Evolutionary conservation across 2,797 vertebrate genomes (phyloP).

Genomic region (Chaunax sp.): DNA sequence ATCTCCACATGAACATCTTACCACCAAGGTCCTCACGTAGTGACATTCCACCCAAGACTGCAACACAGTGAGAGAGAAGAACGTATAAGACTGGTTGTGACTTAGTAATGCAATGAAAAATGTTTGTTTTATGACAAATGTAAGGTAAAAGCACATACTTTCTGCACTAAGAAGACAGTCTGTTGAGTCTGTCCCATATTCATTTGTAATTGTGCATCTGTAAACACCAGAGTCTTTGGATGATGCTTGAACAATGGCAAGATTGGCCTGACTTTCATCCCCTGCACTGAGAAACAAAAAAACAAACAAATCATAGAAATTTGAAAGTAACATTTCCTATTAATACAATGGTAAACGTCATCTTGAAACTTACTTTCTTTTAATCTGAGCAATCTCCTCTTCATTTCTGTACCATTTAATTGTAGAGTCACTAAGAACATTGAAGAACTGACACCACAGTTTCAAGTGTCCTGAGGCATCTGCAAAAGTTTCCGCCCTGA

Average conservation of each 20-base stretch:
- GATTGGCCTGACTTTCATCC: slow-evolving; percentile 90
- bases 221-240: slow-evolving; percentile 90
- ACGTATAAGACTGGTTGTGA: background rate
- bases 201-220: slow-evolving; percentile 89
- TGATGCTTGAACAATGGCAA: slow-evolving; percentile 90
- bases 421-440: slow-evolving; percentile 90
- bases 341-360: background rate
- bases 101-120: background rate
- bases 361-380: slow-evolving; percentile 82
- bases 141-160: slow-evolving; percentile 75
- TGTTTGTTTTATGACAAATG: background rate
- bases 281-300: slow-evolving; percentile 83
- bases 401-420: slow-evolving; percentile 92
- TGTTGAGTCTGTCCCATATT: slow-evolving; percentile 88
- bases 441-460: slow-evolving; percentile 99
- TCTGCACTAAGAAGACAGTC: slow-evolving; percentile 91
- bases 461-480: slow-evolving; percentile 94
- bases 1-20: slow-evolving; percentile 70
- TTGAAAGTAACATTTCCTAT: background rate
- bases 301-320: background rate
- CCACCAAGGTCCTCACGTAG: slow-evolving; percentile 90
- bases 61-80: slow-evolving; percentile 27
- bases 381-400: slow-evolving; percentile 84
- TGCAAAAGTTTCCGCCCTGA: slow-evolving; percentile 90
- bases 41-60: slow-evolving; percentile 89